These are phyloP conservation scores for Eurytemora carolleeae DNA, from an alignment of 1,140 invertebrate genomes.

Conservation along the genomic window DNA sequence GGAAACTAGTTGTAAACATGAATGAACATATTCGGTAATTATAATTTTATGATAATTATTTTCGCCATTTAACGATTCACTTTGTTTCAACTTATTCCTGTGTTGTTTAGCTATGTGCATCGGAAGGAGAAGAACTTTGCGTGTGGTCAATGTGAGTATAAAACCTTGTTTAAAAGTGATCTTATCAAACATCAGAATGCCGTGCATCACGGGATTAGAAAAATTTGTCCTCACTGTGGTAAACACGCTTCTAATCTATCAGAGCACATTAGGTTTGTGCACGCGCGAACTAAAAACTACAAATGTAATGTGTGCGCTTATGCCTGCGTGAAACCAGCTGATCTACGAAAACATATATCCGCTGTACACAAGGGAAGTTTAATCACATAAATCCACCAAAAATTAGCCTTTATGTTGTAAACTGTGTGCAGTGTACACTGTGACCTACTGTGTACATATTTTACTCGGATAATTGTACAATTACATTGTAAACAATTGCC, in stretches of 20 bases:
- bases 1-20: background rate
- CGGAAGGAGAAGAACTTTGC: background rate
- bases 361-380: background rate
- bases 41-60: background rate
- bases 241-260: background rate
- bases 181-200: background rate
- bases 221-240: background rate
- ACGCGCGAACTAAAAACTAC: background rate
- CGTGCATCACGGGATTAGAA: background rate
- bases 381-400: too few species aligned
- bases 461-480: too few species aligned
- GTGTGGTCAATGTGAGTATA: background rate
- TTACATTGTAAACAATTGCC: too few species aligned
- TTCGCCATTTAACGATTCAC: background rate
- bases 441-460: too few species aligned
- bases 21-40: background rate
- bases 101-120: background rate
- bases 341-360: background rate
- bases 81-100: background rate
- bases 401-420: too few species aligned
- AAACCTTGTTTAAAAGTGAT: background rate
- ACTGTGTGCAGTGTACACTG: too few species aligned
- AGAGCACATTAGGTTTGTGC: background rate
- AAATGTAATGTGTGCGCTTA: background rate
- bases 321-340: background rate